These are phyloP conservation scores for Cataglyphis cursor DNA, from an alignment of 2,888 invertebrate species.

Conservation along the genomic window DNA sequence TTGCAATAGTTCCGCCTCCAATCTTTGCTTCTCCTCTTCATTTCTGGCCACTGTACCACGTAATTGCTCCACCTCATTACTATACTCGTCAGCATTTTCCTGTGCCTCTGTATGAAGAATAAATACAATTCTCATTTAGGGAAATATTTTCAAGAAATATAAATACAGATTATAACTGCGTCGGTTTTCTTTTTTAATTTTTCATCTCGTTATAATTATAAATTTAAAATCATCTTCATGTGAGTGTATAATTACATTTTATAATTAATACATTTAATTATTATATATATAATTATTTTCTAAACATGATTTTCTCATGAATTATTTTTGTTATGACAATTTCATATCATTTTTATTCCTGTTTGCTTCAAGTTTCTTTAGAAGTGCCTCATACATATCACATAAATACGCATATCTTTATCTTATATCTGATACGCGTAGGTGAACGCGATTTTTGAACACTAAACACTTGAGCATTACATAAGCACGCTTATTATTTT, in stretches of 20 bases:
- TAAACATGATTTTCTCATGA: background rate
- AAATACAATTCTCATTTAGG: conserved; percentile 15
- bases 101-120: conserved; percentile 87
- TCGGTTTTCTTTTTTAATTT: background rate
- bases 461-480: background rate
- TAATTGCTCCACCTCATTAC: conserved; percentile 88
- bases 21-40: conserved; percentile 91
- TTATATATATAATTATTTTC: background rate
- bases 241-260: background rate
- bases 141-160: background rate
- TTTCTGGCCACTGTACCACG: conserved; percentile 89
- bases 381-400: background rate
- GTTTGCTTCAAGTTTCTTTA: background rate
- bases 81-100: conserved; percentile 88
- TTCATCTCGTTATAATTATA: background rate
- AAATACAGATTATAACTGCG: background rate
- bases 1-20: conserved; percentile 91
- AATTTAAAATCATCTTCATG: conserved; percentile 1
- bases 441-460: background rate
- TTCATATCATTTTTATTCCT: background rate
- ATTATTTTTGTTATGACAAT: conserved; percentile 6
- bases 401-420: background rate
- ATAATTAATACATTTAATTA: background rate
- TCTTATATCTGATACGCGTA: background rate
- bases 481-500: conserved; percentile 45